phyloP scores from a whole-genome alignment of 2,888 invertebrate genomes.

The Ferrisia virgata region DNA sequence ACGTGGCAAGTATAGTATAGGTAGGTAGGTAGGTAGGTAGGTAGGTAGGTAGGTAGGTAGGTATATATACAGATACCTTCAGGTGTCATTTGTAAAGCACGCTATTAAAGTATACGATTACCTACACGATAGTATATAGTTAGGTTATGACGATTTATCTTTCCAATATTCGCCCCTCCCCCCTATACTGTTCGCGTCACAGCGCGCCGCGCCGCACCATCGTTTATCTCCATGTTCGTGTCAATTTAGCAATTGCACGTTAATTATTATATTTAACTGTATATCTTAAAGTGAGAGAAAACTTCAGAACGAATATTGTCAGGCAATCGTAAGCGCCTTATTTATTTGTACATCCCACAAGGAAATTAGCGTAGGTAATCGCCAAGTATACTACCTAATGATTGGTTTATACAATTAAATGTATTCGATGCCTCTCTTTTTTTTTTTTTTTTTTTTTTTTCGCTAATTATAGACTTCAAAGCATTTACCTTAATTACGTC shows the following conservation, averaged over 20 bases:
- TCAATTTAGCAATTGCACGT: background rate
- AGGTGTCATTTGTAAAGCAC: background rate
- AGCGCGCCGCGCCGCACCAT: background rate
- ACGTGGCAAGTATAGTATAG: no score
- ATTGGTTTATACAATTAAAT: conserved; percentile 27
- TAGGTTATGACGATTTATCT: background rate
- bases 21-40: no score
- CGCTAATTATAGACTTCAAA: conserved; percentile 24
- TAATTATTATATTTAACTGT: conserved; percentile 21
- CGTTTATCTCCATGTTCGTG: background rate
- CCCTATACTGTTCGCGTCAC: background rate
- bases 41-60: no score
- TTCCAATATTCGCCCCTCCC: background rate
- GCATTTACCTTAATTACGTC: conserved; percentile 21
- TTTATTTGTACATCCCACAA: background rate
- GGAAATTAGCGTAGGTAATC: conserved; percentile 26
- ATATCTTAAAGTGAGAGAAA: conserved; percentile 15
- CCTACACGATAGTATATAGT: background rate
- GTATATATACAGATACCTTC: background rate
- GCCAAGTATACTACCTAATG: conserved; percentile 8
- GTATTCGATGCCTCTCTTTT: conserved; percentile 17
- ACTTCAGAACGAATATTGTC: background rate
- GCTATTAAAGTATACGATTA: background rate
- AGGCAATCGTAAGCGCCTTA: background rate
- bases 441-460: no score